These are phyloP conservation scores for Phoenicopterus ruber DNA, from an alignment of 2,113 vertebrate species.

Conservation along the genomic window DNA sequence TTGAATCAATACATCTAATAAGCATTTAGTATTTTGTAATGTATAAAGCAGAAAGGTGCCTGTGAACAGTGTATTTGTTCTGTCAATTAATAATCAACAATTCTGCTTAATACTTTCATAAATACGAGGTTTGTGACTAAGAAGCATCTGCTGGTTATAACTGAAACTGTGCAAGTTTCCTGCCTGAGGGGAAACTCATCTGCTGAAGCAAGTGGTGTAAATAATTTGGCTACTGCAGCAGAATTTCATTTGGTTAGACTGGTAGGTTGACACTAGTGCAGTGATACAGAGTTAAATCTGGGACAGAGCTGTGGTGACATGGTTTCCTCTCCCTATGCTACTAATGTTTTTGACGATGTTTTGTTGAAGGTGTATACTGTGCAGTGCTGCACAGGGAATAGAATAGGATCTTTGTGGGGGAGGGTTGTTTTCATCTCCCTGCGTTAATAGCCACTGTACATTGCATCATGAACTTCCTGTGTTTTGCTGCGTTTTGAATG, in stretches of 20 bases:
- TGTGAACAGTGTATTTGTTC: background rate
- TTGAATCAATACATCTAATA: background rate
- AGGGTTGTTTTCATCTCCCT: background rate
- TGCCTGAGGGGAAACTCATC: background rate
- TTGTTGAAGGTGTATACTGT: background rate
- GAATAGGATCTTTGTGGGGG: background rate
- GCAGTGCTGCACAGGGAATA: background rate
- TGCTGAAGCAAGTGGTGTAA: slow-evolving; percentile 23
- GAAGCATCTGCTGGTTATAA: slow-evolving; percentile 1
- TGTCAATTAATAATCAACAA: background rate
- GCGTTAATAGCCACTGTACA: background rate
- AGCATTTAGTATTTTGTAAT: background rate
- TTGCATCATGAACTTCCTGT: background rate
- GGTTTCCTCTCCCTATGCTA: background rate
- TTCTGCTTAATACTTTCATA: background rate
- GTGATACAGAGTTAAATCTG: background rate
- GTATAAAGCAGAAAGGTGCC: background rate
- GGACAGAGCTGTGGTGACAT: background rate
- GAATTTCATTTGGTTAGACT: background rate
- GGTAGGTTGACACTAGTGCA: background rate
- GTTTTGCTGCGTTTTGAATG: background rate
- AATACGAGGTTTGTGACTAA: background rate
- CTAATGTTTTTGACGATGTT: background rate
- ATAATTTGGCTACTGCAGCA: slow-evolving; percentile 17
- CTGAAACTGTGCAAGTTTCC: slow-evolving; percentile 38